Conservation (phyloP, 2,888 invertebrate species). For the Drosophila stalkeri region DNA sequence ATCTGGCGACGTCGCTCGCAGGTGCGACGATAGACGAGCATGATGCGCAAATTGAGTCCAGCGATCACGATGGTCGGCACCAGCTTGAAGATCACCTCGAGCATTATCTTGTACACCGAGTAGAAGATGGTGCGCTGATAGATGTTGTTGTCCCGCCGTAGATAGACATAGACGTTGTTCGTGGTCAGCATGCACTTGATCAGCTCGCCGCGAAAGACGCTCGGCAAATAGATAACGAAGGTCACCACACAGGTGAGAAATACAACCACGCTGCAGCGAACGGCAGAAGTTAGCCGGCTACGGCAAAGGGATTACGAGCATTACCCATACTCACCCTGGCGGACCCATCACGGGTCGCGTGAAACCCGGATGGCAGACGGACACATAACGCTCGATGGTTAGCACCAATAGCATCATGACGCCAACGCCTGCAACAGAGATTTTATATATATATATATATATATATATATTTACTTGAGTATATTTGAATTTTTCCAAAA, state of each 20-base stretch:
- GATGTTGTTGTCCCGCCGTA: constrained; percentile 86
- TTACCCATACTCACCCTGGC: constrained; percentile 85
- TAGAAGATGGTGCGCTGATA: constrained; percentile 86
- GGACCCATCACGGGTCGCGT: constrained; percentile 89
- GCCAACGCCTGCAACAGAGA: constrained; percentile 87
- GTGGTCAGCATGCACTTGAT: constrained; percentile 86
- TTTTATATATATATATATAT: not conserved
- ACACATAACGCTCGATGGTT: constrained; percentile 90
- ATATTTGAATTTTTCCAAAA: not conserved
- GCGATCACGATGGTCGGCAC: constrained; percentile 89
- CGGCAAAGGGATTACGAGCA: not conserved
- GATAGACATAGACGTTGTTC: constrained; percentile 87
- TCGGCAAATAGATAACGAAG: constrained; percentile 89
- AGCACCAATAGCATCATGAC: constrained; percentile 91
- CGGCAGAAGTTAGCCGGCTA: not conserved
- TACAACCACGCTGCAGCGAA: constrained; percentile 86
- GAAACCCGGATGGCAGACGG: constrained; percentile 90
- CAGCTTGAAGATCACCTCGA: constrained; percentile 89
- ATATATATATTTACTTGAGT: too few relatives aligned
- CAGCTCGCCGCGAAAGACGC: constrained; percentile 88
- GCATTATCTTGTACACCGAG: constrained; percentile 87
- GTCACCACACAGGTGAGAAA: constrained; percentile 88
- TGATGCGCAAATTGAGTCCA: constrained; percentile 88
- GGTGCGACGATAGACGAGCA: constrained; percentile 88
- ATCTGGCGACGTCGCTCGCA: constrained; percentile 89